Percentiles rank a stretch among this genome's conserved stretches.
These are phyloP conservation scores for Cyrtonyx montezumae DNA, from an alignment of 2,113 vertebrate genomes.

Conservation along the genomic window DNA sequence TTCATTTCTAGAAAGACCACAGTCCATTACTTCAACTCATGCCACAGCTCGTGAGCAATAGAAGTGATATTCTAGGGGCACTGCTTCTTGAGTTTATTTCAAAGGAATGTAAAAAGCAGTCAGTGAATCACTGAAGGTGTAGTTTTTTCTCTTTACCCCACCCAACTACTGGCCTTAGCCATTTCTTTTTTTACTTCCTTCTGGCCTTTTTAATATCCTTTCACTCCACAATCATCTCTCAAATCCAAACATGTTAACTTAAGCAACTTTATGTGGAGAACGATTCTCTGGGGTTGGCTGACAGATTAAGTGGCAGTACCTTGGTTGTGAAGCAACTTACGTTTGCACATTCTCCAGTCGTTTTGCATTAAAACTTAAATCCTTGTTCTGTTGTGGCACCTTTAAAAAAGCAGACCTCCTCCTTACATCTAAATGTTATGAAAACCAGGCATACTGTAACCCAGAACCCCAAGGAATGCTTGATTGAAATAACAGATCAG, in stretches of 20 bases:
- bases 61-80: background rate
- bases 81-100: background rate
- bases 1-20: background rate
- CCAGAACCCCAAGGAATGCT: constrained; percentile 50
- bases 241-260: constrained; percentile 20
- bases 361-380: constrained; percentile 68
- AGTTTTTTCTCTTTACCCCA: background rate
- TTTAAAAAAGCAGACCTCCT: constrained; percentile 50
- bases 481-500: constrained; percentile 61
- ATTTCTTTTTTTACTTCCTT: constrained; percentile 28
- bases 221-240: background rate
- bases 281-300: constrained; percentile 25
- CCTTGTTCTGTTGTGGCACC: constrained; percentile 27
- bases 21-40: background rate
- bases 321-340: constrained; percentile 43
- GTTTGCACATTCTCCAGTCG: constrained; percentile 47
- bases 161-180: background rate
- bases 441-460: constrained; percentile 44
- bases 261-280: constrained; percentile 21
- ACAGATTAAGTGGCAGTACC: constrained; percentile 41
- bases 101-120: background rate
- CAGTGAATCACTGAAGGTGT: background rate
- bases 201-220: constrained; percentile 32
- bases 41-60: background rate
- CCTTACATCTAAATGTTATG: constrained; percentile 49